These are phyloP conservation scores for Cyanoramphus novaezelandiae DNA, from an alignment of 2,113 vertebrate species.

Conservation along the genomic window DNA sequence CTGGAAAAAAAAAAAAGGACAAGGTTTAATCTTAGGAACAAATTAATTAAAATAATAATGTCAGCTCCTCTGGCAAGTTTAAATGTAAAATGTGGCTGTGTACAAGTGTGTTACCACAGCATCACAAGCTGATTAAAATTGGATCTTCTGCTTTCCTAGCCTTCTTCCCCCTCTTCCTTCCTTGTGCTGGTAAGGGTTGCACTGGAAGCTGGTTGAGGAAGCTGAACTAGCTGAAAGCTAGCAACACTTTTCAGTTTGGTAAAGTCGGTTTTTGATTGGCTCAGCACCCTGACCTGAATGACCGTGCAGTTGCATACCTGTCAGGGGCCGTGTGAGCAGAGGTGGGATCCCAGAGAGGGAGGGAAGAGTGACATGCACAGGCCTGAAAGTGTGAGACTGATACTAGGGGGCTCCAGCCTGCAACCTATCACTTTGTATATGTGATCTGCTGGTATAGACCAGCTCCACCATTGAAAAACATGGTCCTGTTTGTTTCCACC, in stretches of 20 bases:
- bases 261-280: not conserved
- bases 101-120: not conserved
- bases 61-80: not conserved
- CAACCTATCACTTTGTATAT: not conserved
- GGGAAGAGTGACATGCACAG: fast-evolving
- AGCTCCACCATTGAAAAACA: conserved; percentile 46
- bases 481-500: conserved; percentile 19
- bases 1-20: not conserved
- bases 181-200: not conserved
- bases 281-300: fast-evolving
- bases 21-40: not conserved
- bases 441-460: not conserved
- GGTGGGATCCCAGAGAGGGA: not conserved
- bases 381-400: fast-evolving
- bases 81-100: not conserved
- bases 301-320: fast-evolving
- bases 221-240: not conserved
- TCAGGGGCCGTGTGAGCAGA: not conserved
- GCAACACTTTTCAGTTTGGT: not conserved
- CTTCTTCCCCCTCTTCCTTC: not conserved
- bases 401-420: not conserved
- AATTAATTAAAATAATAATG: not conserved
- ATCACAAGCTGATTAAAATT: not conserved
- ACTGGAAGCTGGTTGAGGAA: not conserved
- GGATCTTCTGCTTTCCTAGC: not conserved